These are phyloP conservation scores for Rhadina sibilatrix DNA, from an alignment of 2,113 vertebrate species.

Conservation along the genomic window DNA sequence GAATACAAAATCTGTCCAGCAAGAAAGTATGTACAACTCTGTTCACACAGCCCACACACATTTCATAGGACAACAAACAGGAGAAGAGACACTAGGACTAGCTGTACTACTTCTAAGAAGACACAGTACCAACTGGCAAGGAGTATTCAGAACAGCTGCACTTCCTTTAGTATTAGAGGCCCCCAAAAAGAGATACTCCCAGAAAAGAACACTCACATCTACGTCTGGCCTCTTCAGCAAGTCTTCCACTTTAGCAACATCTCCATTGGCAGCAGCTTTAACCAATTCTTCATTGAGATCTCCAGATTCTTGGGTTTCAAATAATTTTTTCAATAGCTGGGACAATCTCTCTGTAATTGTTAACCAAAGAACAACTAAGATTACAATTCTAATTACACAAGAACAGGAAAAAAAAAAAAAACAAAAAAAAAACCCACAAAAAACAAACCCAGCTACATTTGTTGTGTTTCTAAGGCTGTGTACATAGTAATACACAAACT, in stretches of 20 bases:
- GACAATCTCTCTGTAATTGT: constrained; percentile 89
- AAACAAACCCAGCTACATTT: background rate
- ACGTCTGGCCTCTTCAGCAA: constrained; percentile 95
- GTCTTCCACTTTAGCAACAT: constrained; percentile 98
- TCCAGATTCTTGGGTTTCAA: constrained; percentile 98
- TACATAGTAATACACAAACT: background rate
- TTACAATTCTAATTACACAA: background rate
- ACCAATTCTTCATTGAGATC: constrained; percentile 99
- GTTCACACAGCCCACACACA: background rate
- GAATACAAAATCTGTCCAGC: background rate
- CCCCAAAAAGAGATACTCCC: background rate
- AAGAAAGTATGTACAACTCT: background rate
- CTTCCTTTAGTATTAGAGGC: background rate
- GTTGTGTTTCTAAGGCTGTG: background rate
- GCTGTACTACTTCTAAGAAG: background rate
- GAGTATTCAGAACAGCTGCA: background rate
- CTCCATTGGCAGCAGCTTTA: constrained; percentile 97
- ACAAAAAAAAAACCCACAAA: too few species aligned
- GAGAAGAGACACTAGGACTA: background rate
- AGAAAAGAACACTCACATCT: constrained; percentile 80
- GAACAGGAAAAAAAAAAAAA: background rate
- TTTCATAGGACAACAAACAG: background rate
- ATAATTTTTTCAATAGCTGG: constrained; percentile 96
- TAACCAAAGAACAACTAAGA: constrained; percentile 35
- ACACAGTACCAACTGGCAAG: background rate